Evolutionary conservation across 2,888 invertebrate genomes (phyloP).

Genomic region (Platycheirus albimanus): DNA sequence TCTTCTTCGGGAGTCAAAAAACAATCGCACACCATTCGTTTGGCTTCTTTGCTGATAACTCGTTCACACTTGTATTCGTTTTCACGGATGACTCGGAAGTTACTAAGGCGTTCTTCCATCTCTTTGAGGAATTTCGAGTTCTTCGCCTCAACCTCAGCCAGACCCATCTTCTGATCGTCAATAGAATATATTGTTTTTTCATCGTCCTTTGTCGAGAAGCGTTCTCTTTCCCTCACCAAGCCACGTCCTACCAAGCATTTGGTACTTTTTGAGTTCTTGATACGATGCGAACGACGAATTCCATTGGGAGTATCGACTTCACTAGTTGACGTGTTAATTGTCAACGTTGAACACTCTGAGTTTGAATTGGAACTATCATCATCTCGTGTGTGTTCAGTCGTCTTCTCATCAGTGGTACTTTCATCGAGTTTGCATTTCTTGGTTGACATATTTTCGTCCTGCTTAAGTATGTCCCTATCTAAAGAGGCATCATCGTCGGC

Average conservation of each 20-base stretch:
- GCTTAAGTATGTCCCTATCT: slow-evolving; percentile 34
- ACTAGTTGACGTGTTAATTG: slow-evolving; percentile 46
- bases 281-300: slow-evolving; percentile 89
- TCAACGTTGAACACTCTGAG: slow-evolving; percentile 48
- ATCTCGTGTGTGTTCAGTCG: slow-evolving; percentile 46
- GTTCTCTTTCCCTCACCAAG: slow-evolving; percentile 85
- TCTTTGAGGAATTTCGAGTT: slow-evolving; percentile 81
- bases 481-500: slow-evolving; percentile 74
- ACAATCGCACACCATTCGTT: slow-evolving; percentile 98
- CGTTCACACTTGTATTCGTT: slow-evolving; percentile 93
- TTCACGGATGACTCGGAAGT: slow-evolving; percentile 91
- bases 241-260: slow-evolving; percentile 85
- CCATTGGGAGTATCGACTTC: slow-evolving; percentile 76
- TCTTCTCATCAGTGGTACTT: slow-evolving; percentile 40
- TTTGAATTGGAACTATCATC: slow-evolving; percentile 72
- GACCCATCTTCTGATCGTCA: slow-evolving; percentile 79
- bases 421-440: slow-evolving; percentile 61
- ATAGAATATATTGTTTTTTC: slow-evolving; percentile 81
- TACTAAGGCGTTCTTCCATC: slow-evolving; percentile 85
- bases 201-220: slow-evolving; percentile 78
- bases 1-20: slow-evolving; percentile 95
- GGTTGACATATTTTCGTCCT: slow-evolving; percentile 38
- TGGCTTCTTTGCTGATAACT: slow-evolving; percentile 94
- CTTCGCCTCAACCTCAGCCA: slow-evolving; percentile 79
- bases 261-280: slow-evolving; percentile 86